These are phyloP conservation scores for Danaus melanippus DNA, from an alignment of 1,140 invertebrate species.

Conservation along the genomic window DNA sequence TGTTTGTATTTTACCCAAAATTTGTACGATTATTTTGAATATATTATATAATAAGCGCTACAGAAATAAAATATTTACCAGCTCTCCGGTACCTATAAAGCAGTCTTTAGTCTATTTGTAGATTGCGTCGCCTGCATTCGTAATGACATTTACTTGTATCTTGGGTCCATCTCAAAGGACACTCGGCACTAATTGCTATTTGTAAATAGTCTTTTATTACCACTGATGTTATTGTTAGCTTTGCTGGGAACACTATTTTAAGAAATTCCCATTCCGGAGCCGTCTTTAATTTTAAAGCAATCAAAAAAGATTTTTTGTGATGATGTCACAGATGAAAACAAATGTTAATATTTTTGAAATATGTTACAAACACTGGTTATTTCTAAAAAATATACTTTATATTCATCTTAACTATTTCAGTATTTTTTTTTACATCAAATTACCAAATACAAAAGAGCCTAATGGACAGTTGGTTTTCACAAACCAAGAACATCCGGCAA, in stretches of 20 bases:
- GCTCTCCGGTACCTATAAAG: too few relatives aligned
- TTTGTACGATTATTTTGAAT: neutral
- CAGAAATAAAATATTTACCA: too few relatives aligned
- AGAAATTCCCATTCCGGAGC: slow-evolving; percentile 11
- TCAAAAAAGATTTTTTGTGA: neutral
- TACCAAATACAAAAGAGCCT: too few relatives aligned
- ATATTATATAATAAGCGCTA: too few relatives aligned
- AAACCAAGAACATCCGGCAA: too few relatives aligned
- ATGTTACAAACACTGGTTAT: too few relatives aligned
- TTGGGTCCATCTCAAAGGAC: slow-evolving; percentile 18
- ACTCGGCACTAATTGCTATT: slow-evolving; percentile 26
- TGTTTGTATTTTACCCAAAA: too few relatives aligned
- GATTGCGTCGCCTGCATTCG: slow-evolving; percentile 22
- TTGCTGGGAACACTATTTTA: slow-evolving; percentile 17
- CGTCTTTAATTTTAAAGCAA: slow-evolving; percentile 10
- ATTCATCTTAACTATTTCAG: too few relatives aligned
- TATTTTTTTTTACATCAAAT: too few relatives aligned
- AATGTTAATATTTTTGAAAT: neutral
- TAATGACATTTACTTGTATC: slow-evolving; percentile 22
- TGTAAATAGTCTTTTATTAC: slow-evolving; percentile 22
- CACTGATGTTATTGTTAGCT: slow-evolving; percentile 17
- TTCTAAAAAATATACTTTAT: too few relatives aligned
- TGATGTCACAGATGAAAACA: neutral
- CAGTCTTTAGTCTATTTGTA: slow-evolving; percentile 9
- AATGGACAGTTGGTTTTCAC: too few relatives aligned